Evolutionary conservation across 2,888 invertebrate genomes (phyloP).

Genomic region (Ptycholaimellus sp.): DNA sequence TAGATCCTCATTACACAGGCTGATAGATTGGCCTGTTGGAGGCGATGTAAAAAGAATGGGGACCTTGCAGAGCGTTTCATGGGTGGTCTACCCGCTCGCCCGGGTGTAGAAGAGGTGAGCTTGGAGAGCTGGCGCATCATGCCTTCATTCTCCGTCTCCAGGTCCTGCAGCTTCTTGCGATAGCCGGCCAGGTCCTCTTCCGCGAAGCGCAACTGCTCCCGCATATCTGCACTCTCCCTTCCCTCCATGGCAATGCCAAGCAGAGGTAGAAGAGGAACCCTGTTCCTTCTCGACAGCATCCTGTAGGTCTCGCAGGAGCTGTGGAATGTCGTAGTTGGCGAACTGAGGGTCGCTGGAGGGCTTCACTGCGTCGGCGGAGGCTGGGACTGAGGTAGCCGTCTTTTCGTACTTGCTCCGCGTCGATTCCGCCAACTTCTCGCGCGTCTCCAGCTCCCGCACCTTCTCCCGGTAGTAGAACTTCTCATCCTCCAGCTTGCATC

Average conservation of each 20-base stretch:
- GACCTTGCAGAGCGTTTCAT: slow-evolving; percentile 14
- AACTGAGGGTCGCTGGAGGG: slow-evolving; percentile 6
- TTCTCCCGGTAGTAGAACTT: slow-evolving; percentile 25
- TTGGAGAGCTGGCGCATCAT: slow-evolving; percentile 80
- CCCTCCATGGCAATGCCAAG: no score
- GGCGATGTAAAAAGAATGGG: no score
- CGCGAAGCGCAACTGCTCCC: slow-evolving; percentile 68
- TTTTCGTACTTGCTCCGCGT: not conserved
- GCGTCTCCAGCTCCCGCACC: slow-evolving; percentile 22
- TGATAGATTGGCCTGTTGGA: no score
- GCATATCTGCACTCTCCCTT: slow-evolving; percentile 68
- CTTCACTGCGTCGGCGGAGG: not conserved
- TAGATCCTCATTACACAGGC: no score
- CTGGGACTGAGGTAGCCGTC: no score
- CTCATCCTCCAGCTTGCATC: slow-evolving; percentile 21
- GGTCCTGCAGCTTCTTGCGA: slow-evolving; percentile 62
- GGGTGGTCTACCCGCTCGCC: slow-evolving; percentile 12
- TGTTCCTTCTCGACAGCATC: slow-evolving; percentile 74
- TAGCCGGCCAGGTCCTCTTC: slow-evolving; percentile 65
- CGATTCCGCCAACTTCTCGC: slow-evolving; percentile 22
- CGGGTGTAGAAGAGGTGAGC: slow-evolving; percentile 45
- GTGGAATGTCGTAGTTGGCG: slow-evolving; percentile 25
- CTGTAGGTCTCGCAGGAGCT: slow-evolving; percentile 57
- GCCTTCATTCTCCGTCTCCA: slow-evolving; percentile 90
- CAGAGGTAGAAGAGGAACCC: no score